Percentiles rank a stretch among this genome's conserved stretches.
These are phyloP conservation scores for Ameiurus melas DNA, from an alignment of 2,113 vertebrate species.

Conservation along the genomic window DNA sequence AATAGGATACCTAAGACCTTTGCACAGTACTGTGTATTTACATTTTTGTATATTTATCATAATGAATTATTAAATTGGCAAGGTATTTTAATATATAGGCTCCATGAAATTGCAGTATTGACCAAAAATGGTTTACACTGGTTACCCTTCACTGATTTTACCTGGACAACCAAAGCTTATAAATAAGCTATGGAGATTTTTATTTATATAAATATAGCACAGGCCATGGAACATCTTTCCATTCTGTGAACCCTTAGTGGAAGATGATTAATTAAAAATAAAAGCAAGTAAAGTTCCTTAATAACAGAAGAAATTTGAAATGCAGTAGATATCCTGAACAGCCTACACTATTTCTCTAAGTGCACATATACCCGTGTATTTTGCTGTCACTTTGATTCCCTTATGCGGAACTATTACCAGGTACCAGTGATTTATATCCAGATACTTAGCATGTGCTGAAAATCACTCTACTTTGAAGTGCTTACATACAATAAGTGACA, in stretches of 20 bases:
- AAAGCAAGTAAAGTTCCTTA: background rate
- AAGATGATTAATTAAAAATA: background rate
- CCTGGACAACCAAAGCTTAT: too few relatives aligned
- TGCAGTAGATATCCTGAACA: background rate
- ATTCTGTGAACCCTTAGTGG: background rate
- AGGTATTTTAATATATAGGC: background rate
- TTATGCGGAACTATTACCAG: background rate
- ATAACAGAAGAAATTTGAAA: background rate
- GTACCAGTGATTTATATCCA: background rate
- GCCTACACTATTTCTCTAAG: background rate
- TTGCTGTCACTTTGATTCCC: background rate
- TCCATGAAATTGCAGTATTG: background rate
- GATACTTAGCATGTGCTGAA: conserved; percentile 27
- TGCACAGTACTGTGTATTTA: background rate
- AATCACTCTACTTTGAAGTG: conserved; percentile 1
- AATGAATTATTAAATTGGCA: background rate
- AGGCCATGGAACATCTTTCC: too few relatives aligned
- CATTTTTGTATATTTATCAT: background rate
- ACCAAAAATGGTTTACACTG: too few relatives aligned
- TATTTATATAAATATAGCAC: too few relatives aligned
- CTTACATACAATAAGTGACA: conserved; percentile 11
- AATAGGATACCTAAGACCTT: too few relatives aligned
- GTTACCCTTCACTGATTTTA: too few relatives aligned
- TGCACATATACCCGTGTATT: background rate
- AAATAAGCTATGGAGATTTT: too few relatives aligned